Evolutionary conservation across 2,888 invertebrate species (phyloP), one percentile per base, ranked within the genome.

Genomic region (Adineta ricciae): DNA sequence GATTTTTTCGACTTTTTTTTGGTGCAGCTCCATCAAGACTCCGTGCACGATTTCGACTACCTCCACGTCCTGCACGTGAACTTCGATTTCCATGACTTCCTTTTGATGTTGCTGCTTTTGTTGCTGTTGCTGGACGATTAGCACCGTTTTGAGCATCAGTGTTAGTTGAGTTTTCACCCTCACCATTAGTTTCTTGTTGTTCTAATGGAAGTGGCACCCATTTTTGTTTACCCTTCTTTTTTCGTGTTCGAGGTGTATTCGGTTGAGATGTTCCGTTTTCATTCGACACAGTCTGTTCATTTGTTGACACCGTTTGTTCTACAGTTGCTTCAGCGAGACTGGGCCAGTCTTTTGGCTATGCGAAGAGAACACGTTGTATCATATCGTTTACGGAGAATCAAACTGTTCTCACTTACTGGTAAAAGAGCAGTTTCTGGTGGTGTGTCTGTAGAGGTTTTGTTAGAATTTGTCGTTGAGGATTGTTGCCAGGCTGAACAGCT

Each of bases 21-120:
- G 64, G 64, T 16, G n/a, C 19, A 41, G 38, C 41, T 41, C 85
- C 52, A 49, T 85, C 85, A 50, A 85, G 54, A 41, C 84, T 84
- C 36, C 82, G 83, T 36, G 85, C 78, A 4, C 85, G 72, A 27
- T 41, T 24, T n/a, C 82, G 52, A n/a, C 41, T n/a, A 41, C n/a
- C 41, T 41, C 41, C 16, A n/a, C 41, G 38, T 41, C 24, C 78
- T 41, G 9, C 24, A 41, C 78, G 78, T 24, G 78, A 21, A 78
- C n/a, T 41, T 41, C 41, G 38, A 41, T 24, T 7, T 0, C 41
- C 2, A n/a, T 24, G 38, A 41, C 24, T 41, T 41, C 5, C 41
- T n/a, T 38, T 41, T n/a, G 38, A 1, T 73, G 73, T 38, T 21
- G 2, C 38, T 41, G 21, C 11, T 38, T 36, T 41, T 24, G 41